Conservation (phyloP, 2,113 vertebrate genomes). For the Misgurnus mizolepis region DNA sequence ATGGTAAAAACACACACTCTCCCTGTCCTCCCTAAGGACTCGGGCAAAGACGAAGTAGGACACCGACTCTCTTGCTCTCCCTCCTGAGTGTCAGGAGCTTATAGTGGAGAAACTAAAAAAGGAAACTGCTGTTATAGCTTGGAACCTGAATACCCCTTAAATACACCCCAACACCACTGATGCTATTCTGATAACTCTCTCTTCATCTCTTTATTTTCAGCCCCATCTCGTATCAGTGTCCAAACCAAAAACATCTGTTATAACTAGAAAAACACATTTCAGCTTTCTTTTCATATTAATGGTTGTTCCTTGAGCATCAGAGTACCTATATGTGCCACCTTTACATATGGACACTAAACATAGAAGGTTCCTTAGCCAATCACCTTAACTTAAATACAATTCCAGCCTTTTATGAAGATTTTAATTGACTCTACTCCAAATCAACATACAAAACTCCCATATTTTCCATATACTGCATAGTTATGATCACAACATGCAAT, state of each 20-base stretch:
- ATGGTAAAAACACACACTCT: conserved; percentile 36
- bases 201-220: conserved; percentile 30
- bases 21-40: conserved; percentile 63
- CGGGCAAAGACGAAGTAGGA: conserved; percentile 66
- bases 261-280: background rate
- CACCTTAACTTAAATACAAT: background rate
- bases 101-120: conserved; percentile 74
- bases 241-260: background rate
- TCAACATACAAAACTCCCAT: too few relatives aligned
- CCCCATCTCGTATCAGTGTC: background rate
- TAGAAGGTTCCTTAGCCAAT: background rate
- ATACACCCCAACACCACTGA: conserved; percentile 44
- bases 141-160: conserved; percentile 62
- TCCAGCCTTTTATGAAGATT: too few relatives aligned
- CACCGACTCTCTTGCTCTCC: conserved; percentile 66
- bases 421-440: too few relatives aligned
- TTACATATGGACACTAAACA: background rate
- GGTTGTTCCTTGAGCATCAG: background rate
- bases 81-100: conserved; percentile 64
- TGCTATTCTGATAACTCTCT: conserved; percentile 46
- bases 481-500: too few relatives aligned
- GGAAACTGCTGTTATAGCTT: conserved; percentile 69
- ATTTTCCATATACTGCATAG: too few relatives aligned
- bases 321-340: background rate
- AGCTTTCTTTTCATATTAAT: background rate